phyloP scores from a whole-genome alignment of 2,888 invertebrate species.

The Ormyrus thymus region DNA sequence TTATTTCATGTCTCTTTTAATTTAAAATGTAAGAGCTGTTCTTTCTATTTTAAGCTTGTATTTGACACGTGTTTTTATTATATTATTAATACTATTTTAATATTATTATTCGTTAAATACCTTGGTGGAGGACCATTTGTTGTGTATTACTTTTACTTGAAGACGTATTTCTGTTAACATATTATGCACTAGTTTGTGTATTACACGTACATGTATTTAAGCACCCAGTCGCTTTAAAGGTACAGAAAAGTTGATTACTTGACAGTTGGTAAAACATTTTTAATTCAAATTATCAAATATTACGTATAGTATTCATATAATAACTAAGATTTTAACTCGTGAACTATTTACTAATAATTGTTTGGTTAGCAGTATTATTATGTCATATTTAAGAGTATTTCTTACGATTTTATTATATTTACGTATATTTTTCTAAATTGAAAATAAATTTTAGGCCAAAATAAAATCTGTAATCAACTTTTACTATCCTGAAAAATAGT shows the following conservation, averaged over 20 bases:
- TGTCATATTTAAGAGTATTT: neutral
- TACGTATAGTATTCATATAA: neutral
- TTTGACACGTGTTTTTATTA: slow-evolving; percentile 45
- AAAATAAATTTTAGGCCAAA: no score
- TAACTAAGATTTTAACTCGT: no score
- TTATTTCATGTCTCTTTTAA: slow-evolving; percentile 41
- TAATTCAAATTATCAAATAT: neutral
- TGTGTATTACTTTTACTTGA: slow-evolving; percentile 58
- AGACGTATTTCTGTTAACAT: slow-evolving; percentile 53
- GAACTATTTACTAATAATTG: no score
- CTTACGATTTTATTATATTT: no score
- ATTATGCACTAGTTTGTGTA: slow-evolving; percentile 55
- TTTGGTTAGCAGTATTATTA: slow-evolving; percentile 5
- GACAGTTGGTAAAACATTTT: neutral
- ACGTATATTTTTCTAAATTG: no score
- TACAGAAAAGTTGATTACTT: slow-evolving; percentile 39
- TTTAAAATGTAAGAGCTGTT: slow-evolving; percentile 48
- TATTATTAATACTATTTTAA: slow-evolving; percentile 36
- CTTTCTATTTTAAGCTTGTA: slow-evolving; percentile 47
- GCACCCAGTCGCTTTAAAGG: slow-evolving; percentile 20
- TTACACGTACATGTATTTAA: slow-evolving; percentile 49
- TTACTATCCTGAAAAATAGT: slow-evolving; percentile 6
- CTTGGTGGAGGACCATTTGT: slow-evolving; percentile 64
- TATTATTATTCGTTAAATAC: slow-evolving; percentile 57
- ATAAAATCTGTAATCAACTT: slow-evolving; percentile 35